Evolutionary conservation across 2,113 vertebrate genomes (phyloP).

Genomic region (Grammomys dolichurus): DNA sequence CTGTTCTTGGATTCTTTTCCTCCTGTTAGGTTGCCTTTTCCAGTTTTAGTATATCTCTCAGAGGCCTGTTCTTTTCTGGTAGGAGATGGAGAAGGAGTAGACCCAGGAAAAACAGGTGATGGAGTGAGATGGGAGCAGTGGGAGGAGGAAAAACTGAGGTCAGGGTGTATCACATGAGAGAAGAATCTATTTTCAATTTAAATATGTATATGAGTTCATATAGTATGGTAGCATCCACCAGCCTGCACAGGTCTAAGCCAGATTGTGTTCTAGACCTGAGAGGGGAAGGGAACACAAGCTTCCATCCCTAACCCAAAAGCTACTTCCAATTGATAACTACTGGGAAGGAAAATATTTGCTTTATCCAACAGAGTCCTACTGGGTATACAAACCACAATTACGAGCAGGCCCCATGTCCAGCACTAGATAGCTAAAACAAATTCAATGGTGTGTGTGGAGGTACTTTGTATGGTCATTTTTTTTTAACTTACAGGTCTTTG

Average conservation of each 20-base stretch:
- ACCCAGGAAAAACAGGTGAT: not conserved
- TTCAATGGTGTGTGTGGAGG: not conserved
- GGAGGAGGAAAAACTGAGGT: not conserved
- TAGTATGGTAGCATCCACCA: not conserved
- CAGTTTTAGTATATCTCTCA: not conserved
- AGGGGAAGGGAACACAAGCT: not conserved
- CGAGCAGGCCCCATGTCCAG: not conserved
- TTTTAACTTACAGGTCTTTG: not conserved
- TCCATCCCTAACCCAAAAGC: not conserved
- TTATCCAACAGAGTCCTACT: not conserved
- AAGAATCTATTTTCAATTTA: not conserved
- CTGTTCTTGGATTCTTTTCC: not conserved
- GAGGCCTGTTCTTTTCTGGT: not conserved
- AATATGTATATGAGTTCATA: not conserved
- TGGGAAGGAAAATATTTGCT: not conserved
- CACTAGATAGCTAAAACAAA: not conserved
- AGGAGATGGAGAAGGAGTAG: too few relatives aligned
- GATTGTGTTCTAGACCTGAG: not conserved
- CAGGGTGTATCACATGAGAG: not conserved
- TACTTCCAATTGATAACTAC: not conserved
- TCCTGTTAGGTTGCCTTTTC: not conserved
- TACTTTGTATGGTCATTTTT: not conserved
- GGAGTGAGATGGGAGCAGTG: not conserved
- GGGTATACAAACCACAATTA: not conserved
- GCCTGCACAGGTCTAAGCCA: not conserved